Evolutionary conservation across 2,113 vertebrate species (phyloP).

Genomic region (Chionodraco myersi): DNA sequence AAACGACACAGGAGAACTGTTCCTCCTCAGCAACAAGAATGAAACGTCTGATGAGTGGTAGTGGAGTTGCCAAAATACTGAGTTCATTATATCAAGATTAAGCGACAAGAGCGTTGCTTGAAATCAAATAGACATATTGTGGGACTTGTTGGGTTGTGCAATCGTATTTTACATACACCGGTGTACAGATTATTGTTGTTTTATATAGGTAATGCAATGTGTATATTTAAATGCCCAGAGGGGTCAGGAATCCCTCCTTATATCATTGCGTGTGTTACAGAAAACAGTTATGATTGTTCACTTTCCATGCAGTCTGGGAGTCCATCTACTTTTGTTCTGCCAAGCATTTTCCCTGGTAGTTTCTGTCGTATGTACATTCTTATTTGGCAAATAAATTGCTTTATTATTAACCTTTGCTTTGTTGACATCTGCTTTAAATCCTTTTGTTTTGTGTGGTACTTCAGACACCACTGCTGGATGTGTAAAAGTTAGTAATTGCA

Average conservation of each 20-base stretch:
- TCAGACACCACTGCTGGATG: neutral
- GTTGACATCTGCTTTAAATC: neutral
- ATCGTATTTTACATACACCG: slow-evolving; percentile 76
- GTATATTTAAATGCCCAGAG: slow-evolving; percentile 75
- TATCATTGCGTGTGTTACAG: slow-evolving; percentile 68
- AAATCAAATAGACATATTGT: slow-evolving; percentile 69
- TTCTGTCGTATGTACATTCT: slow-evolving; percentile 77
- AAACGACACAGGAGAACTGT: slow-evolving; percentile 48
- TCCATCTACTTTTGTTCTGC: slow-evolving; percentile 70
- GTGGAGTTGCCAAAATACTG: slow-evolving; percentile 66
- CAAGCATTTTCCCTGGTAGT: slow-evolving; percentile 72
- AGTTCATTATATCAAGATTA: slow-evolving; percentile 54
- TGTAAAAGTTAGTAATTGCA: neutral
- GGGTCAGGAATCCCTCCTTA: slow-evolving; percentile 77
- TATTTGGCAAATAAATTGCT: slow-evolving; percentile 82
- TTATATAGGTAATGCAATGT: slow-evolving; percentile 74
- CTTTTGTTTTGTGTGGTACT: neutral
- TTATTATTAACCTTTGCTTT: slow-evolving; percentile 68
- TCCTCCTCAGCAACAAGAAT: slow-evolving; percentile 49
- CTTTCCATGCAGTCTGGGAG: slow-evolving; percentile 72
- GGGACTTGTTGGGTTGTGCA: slow-evolving; percentile 82
- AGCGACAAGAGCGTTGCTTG: slow-evolving; percentile 62
- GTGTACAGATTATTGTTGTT: slow-evolving; percentile 79
- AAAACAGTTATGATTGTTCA: slow-evolving; percentile 69
- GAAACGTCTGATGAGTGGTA: slow-evolving; percentile 50